Evolutionary conservation across 2,888 invertebrate species (phyloP), one percentile per base, ranked within the genome.

Genomic region (Erynnis tages): DNA sequence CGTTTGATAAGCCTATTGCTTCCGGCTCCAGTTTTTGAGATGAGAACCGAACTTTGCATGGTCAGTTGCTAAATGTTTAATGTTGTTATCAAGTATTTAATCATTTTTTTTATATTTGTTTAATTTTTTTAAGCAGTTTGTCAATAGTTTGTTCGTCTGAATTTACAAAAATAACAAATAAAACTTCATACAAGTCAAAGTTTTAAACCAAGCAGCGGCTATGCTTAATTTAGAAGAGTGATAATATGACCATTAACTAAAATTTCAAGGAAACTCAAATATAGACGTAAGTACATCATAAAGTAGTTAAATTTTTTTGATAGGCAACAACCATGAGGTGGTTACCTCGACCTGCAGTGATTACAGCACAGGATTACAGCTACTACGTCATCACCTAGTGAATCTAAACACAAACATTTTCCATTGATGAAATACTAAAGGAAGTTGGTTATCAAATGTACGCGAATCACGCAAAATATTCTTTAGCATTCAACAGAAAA

Each of bases 1-100:
- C 50, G 32, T 50, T 44, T 53, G 54, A 48, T 54, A 53, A 55
- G 54, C 57, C 50, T 47, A 58, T 27, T 50, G 54, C 41, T 54
- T 58, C 56, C 56, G 27, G 46, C 11, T 19, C 11, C 46, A 45
- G 23, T 27, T 47, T 47, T 47, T 47, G 37, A 47, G 46, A 25
- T 17, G 16, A 37, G 23, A 21, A 21, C 3, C 5, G 3, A 25
- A 25, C 6, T 14, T 21, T 32, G 11, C 32, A 14, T 1, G n/a
- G 17, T 19, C 25, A 43, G 16, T 43, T 43, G 30, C 10, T 19
- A 27, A 5, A 11, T 38, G 2, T 38, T 38, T 3, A 23, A 38
- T 38, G 11, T 19, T 23, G 4, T 38, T 23, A 1, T n/a, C n/a
- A 1, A n/a, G 17, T 2, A 4, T 29, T 10, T 29, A n/a, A n/a